These are phyloP conservation scores for Lagenorhynchus albirostris DNA, from an alignment of 2,113 vertebrate species.

Conservation along the genomic window DNA sequence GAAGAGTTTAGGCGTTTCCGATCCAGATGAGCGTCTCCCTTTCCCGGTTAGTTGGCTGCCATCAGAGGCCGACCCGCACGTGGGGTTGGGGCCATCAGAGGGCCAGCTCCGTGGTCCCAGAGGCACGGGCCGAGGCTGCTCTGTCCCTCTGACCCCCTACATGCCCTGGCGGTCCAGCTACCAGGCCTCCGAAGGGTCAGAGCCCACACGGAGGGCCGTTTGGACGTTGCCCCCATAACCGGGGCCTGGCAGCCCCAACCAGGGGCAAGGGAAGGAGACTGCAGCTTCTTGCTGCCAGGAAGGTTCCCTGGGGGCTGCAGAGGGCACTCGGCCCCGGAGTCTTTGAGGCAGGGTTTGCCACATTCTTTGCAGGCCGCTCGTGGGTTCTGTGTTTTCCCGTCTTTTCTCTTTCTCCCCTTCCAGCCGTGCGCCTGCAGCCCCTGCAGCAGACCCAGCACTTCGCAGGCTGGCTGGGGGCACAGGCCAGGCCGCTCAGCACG, in stretches of 20 bases:
- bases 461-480: too few species aligned
- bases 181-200: background rate
- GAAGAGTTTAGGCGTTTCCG: background rate
- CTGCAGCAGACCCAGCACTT: background rate
- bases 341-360: background rate
- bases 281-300: background rate
- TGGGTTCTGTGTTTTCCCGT: background rate
- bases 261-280: background rate
- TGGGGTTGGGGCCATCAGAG: background rate
- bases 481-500: accelerated
- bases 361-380: accelerated
- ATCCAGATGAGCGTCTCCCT: background rate
- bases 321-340: accelerated
- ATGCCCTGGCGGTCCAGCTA: background rate
- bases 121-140: accelerated
- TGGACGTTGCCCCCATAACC: too few species aligned
- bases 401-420: background rate
- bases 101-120: accelerated
- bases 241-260: accelerated
- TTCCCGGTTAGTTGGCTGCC: background rate
- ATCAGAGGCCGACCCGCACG: background rate
- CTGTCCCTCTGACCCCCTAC: background rate
- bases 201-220: background rate
- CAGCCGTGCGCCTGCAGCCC: background rate
- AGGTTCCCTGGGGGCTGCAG: accelerated